Base-by-base conservation (phyloP, 2,888 invertebrate species). In the Apotomis turbidana region DNA sequence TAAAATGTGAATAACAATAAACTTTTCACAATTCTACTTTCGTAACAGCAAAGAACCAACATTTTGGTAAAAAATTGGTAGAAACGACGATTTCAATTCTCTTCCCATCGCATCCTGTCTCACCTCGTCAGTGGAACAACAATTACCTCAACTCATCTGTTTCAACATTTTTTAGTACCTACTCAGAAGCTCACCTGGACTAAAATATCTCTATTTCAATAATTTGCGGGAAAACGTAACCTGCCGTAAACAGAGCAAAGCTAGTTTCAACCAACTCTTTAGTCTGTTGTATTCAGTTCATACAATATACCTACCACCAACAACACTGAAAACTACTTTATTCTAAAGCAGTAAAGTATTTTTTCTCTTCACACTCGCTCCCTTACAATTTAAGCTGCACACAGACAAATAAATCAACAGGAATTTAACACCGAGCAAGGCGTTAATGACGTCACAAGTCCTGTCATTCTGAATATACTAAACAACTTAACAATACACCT, bases 361-460 rank as follows among this genome's bases (percentile, higher is more conserved):
- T 61, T 60, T 67, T 66, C 41, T 13, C 46, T 70, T n/a, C n/a
- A n/a, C n/a, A 44, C 10, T 5, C 12, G 1, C n/a, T 59, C 27
- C 58, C 69, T 70, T 63, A 63, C 55, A 71, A 61, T 63, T 58
- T 59, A 74, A 72, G 63, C 72, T 71, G 61, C 64, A 75, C 73
- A 71, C 71, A 74, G 69, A 74, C 74, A 77, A 79, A 79, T 78
- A 76, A 76, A 77, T 81, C 77, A 80, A 78, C 73, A 73, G 52
- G 74, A 74, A 76, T 76, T 74, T 76, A 74, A 70, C 77, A 71
- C 68, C 61, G 59, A 66, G 64, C 59, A 76, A 78, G 76, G 75
- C 81, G 75, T 76, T 82, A 81, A 81, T 81, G 81, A 82, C 77
- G 79, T 73, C 76, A 71, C 73, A 68, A 59, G 58, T 71, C 54